These are phyloP conservation scores for Zophobas atratus DNA, from an alignment of 1,140 invertebrate species.

Conservation along the genomic window DNA sequence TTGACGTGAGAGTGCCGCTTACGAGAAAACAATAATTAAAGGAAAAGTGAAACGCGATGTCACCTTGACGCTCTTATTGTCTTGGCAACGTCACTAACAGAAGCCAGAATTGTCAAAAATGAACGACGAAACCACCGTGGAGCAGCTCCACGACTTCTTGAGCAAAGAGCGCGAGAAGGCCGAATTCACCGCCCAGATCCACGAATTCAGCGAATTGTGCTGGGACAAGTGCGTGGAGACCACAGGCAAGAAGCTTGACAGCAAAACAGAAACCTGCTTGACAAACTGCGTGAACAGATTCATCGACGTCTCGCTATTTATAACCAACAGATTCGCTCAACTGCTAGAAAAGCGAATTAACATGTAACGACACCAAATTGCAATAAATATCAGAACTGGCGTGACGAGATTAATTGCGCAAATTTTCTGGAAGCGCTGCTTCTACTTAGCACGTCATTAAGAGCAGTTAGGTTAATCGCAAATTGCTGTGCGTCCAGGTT, in stretches of 20 bases:
- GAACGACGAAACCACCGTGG: background rate
- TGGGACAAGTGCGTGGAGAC: conserved; percentile 97
- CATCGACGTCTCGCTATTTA: conserved; percentile 90
- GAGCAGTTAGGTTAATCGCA: too few relatives aligned
- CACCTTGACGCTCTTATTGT: background rate
- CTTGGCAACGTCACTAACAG: background rate
- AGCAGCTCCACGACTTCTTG: conserved; percentile 6
- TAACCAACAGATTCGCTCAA: conserved; percentile 89
- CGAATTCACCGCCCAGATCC: conserved; percentile 75
- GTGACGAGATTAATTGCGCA: background rate
- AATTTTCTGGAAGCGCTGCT: background rate
- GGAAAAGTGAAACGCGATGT: background rate
- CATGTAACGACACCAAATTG: background rate
- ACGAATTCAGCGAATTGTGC: conserved; percentile 93
- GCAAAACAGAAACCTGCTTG: conserved; percentile 90
- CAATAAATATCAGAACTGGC: conserved; percentile 1
- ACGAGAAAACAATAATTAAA: too few relatives aligned
- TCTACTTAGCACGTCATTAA: too few relatives aligned
- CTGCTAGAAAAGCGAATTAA: conserved; percentile 78
- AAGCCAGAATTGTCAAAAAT: background rate
- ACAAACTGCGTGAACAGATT: conserved; percentile 95
- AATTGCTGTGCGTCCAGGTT: too few relatives aligned
- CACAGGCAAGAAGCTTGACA: conserved; percentile 88
- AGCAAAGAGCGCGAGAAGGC: background rate
- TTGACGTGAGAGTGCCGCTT: too few relatives aligned